Evolutionary conservation across 2,888 invertebrate genomes (phyloP).

Genomic region (Drosophila mayaguana): DNA sequence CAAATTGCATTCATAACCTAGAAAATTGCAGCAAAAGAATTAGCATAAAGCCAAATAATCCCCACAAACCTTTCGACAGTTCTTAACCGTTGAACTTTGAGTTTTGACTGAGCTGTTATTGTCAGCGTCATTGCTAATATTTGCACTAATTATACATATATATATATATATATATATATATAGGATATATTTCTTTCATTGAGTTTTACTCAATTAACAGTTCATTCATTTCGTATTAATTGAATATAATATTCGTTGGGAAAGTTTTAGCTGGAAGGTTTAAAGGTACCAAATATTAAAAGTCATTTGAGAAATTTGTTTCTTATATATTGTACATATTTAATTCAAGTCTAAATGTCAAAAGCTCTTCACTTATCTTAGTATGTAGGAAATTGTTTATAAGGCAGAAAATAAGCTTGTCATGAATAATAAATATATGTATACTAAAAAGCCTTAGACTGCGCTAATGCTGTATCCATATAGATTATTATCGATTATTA

Average conservation of each 20-base stretch:
- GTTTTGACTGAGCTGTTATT: not conserved
- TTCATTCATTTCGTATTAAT: not conserved
- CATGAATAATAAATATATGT: too few relatives aligned
- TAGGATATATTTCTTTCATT: not conserved
- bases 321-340: not conserved
- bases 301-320: not conserved
- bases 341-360: not conserved
- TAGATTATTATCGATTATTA: not conserved
- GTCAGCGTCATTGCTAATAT: slow-evolving; percentile 14
- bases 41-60: slow-evolving; percentile 45
- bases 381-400: not conserved
- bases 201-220: slow-evolving; percentile 9
- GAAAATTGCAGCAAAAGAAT: slow-evolving; percentile 37
- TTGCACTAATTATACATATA: not conserved
- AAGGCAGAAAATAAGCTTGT: not conserved
- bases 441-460: too few relatives aligned
- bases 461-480: too few relatives aligned
- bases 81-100: slow-evolving; percentile 20
- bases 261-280: not conserved
- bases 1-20: slow-evolving; percentile 52
- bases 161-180: not conserved
- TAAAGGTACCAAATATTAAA: not conserved
- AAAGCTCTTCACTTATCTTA: not conserved
- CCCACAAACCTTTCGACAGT: slow-evolving; percentile 16
- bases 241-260: not conserved